phyloP scores from a whole-genome alignment of 2,888 invertebrate genomes.

The Agrochola circellaris region DNA sequence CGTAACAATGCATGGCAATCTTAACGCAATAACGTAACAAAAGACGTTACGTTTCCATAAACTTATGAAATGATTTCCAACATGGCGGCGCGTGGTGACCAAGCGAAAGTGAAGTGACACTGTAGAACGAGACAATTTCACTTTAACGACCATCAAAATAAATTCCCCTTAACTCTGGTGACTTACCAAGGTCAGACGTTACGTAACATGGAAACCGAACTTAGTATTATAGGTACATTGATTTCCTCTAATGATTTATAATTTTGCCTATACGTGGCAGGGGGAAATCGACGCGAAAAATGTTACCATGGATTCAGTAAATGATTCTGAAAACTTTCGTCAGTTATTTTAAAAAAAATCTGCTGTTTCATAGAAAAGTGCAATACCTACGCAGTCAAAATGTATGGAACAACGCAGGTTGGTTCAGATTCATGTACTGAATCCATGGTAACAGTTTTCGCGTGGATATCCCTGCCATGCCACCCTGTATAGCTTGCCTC shows the following conservation, averaged over 20 bases:
- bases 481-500: not conserved
- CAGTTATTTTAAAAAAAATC: too few relatives aligned
- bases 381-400: too few relatives aligned
- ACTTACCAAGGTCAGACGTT: slow-evolving; percentile 46
- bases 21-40: slow-evolving; percentile 68
- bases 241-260: slow-evolving; percentile 44
- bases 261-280: not conserved
- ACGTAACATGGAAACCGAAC: slow-evolving; percentile 40
- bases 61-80: slow-evolving; percentile 63
- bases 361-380: too few relatives aligned
- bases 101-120: slow-evolving; percentile 79
- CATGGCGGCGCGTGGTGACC: slow-evolving; percentile 58
- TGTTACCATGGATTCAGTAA: too few relatives aligned
- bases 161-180: slow-evolving; percentile 31
- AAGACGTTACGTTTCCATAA: slow-evolving; percentile 69
- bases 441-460: too few relatives aligned
- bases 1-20: slow-evolving; percentile 62
- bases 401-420: too few relatives aligned
- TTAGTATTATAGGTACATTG: slow-evolving; percentile 16
- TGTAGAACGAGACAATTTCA: slow-evolving; percentile 71
- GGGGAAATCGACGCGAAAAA: too few relatives aligned
- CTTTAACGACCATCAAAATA: slow-evolving; percentile 75
- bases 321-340: too few relatives aligned
- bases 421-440: too few relatives aligned
- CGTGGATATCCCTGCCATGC: too few relatives aligned